A percentile compares a stretch with the other conserved stretches of the same genome.
phyloP scores from a whole-genome alignment of 1,140 invertebrate species.

The Cephus cinctus region DNA sequence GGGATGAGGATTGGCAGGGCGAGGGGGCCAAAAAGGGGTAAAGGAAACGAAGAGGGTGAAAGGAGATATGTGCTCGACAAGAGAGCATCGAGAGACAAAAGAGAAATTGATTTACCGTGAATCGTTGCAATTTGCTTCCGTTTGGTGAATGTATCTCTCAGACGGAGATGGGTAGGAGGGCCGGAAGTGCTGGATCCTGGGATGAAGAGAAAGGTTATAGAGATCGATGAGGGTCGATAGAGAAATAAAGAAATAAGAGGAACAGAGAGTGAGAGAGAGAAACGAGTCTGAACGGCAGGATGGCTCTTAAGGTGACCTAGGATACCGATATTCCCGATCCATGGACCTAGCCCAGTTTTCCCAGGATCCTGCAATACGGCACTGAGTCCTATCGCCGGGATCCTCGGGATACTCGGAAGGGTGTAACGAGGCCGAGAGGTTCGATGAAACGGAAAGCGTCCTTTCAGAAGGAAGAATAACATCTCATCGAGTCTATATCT shows the following conservation, averaged over 20 bases:
- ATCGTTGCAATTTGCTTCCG: conserved; percentile 36
- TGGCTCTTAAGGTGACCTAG: conserved; percentile 28
- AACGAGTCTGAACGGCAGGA: conserved; percentile 13
- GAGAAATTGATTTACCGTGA: conserved; percentile 33
- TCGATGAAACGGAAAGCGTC: too few relatives aligned
- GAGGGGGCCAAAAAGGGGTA: too few relatives aligned
- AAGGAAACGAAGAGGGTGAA: too few relatives aligned
- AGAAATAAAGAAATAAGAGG: neutral
- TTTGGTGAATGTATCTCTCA: conserved; percentile 27
- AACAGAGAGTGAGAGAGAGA: conserved; percentile 13
- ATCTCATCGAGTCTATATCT: too few relatives aligned
- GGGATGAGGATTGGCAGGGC: too few relatives aligned
- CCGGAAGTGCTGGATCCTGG: too few relatives aligned
- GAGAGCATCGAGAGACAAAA: conserved; percentile 12
- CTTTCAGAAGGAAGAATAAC: too few relatives aligned
- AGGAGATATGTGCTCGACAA: neutral
- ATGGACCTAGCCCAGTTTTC: neutral
- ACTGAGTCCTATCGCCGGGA: neutral
- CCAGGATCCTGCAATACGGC: neutral
- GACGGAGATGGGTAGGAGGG: too few relatives aligned
- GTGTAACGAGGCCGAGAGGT: conserved; percentile 8
- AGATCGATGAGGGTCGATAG: conserved; percentile 5
- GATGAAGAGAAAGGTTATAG: too few relatives aligned
- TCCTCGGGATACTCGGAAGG: neutral
- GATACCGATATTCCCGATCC: conserved; percentile 17